These are phyloP conservation scores for Hirtodrosophila histrioides DNA, from an alignment of 2,888 invertebrate species.

Conservation along the genomic window DNA sequence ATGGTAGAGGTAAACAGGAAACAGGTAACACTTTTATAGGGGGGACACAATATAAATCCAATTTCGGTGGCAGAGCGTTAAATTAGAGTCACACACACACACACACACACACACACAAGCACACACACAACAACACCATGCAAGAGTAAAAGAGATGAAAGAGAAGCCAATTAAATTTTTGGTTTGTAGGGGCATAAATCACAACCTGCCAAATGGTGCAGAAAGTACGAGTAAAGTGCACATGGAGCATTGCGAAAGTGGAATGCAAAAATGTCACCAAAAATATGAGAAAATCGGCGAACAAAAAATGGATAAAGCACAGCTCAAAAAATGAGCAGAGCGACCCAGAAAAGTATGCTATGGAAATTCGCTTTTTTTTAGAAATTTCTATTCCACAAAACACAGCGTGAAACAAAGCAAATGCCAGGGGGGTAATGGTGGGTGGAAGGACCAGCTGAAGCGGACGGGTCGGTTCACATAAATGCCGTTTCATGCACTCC, in stretches of 20 bases:
- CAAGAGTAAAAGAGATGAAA: neutral
- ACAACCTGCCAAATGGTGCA: constrained; percentile 45
- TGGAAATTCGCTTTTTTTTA: constrained; percentile 26
- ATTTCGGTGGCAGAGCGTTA: constrained; percentile 57
- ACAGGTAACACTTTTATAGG: neutral
- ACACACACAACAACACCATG: too few species aligned
- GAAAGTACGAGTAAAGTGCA: constrained; percentile 30
- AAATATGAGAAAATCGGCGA: constrained; percentile 12
- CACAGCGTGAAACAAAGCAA: constrained; percentile 49
- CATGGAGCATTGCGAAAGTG: constrained; percentile 7
- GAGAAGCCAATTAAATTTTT: constrained; percentile 64
- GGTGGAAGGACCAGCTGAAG: neutral
- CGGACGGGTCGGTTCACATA: constrained; percentile 30
- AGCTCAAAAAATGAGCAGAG: constrained; percentile 7
- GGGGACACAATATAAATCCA: constrained; percentile 47
- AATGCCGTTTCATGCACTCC: constrained; percentile 40
- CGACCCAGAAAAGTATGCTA: constrained; percentile 51
- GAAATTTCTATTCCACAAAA: constrained; percentile 18
- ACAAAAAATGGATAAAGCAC: constrained; percentile 18
- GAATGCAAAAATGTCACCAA: constrained; percentile 41
- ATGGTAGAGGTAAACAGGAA: neutral
- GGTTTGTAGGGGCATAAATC: constrained; percentile 57
- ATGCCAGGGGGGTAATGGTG: constrained; percentile 1
- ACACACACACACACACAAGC: neutral
- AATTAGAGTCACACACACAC: constrained; percentile 46